phyloP scores from a whole-genome alignment of 2,888 invertebrate species.

The Dolichomitus sp. region DNA sequence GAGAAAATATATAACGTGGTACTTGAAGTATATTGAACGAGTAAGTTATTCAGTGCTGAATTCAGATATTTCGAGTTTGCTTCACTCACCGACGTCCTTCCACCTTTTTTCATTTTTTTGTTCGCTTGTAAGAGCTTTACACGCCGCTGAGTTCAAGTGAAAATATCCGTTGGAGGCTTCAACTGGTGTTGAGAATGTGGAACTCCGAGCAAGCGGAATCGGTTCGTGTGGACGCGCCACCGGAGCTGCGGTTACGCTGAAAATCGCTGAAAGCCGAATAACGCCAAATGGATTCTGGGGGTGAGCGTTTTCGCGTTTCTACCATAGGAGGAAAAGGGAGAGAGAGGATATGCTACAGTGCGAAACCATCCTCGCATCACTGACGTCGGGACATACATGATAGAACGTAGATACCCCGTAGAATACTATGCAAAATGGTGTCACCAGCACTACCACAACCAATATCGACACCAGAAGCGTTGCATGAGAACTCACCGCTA shows the following conservation, averaged over 20 bases:
- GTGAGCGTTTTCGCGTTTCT: constrained; percentile 31
- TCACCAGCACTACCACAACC: background rate
- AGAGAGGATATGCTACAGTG: constrained; percentile 26
- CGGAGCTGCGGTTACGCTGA: constrained; percentile 14
- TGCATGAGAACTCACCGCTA: constrained; percentile 35
- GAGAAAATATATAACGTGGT: no score
- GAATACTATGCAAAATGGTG: constrained; percentile 28
- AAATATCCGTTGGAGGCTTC: constrained; percentile 27
- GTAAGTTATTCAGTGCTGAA: constrained; percentile 16
- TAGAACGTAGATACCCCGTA: constrained; percentile 42
- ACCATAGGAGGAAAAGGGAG: background rate
- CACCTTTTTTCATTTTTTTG: background rate
- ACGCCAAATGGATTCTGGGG: constrained; percentile 56
- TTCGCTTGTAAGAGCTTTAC: constrained; percentile 10
- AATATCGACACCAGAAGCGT: constrained; percentile 5
- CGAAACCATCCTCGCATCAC: constrained; percentile 23
- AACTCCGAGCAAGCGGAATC: background rate
- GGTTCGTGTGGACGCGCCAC: constrained; percentile 20
- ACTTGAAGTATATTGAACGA: constrained; percentile 4
- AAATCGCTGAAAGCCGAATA: constrained; percentile 57
- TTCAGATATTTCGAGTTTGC: constrained; percentile 17
- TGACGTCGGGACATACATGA: constrained; percentile 51
- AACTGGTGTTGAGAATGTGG: background rate
- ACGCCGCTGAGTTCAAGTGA: background rate
- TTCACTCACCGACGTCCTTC: background rate